phyloP scores from a whole-genome alignment of 2,797 vertebrate species.

The Petrocephalus sullivani region DNA sequence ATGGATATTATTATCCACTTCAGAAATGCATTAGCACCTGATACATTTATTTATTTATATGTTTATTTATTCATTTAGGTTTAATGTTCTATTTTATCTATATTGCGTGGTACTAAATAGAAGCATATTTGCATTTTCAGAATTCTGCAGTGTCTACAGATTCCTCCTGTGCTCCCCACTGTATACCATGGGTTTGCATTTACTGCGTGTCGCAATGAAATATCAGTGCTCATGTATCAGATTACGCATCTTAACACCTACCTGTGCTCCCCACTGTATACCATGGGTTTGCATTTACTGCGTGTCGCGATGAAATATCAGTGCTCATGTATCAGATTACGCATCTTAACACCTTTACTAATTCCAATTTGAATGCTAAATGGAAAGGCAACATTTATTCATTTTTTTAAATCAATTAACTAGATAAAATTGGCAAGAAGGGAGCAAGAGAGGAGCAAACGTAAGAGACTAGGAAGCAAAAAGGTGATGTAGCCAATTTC shows the following conservation, averaged over 20 bases:
- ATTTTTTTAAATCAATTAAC: neutral
- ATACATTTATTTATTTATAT: neutral
- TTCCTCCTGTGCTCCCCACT: neutral
- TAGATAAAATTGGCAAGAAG: neutral
- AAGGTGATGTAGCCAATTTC: conserved; percentile 49
- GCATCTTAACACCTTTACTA: neutral
- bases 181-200: neutral
- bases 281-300: neutral
- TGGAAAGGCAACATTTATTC: neutral
- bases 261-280: neutral
- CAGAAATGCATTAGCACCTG: neutral
- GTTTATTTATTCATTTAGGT: neutral
- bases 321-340: neutral
- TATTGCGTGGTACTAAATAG: conserved; percentile 1
- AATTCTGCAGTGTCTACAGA: neutral
- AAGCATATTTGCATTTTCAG: neutral
- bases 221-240: neutral
- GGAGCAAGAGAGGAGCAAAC: neutral
- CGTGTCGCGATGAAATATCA: neutral
- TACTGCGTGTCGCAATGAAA: neutral
- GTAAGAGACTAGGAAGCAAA: neutral
- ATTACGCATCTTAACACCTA: neutral
- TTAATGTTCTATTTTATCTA: neutral
- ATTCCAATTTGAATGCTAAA: neutral
- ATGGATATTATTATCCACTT: neutral